phyloP scores from a whole-genome alignment of 2,888 invertebrate species.

The Eudemis profundana region DNA sequence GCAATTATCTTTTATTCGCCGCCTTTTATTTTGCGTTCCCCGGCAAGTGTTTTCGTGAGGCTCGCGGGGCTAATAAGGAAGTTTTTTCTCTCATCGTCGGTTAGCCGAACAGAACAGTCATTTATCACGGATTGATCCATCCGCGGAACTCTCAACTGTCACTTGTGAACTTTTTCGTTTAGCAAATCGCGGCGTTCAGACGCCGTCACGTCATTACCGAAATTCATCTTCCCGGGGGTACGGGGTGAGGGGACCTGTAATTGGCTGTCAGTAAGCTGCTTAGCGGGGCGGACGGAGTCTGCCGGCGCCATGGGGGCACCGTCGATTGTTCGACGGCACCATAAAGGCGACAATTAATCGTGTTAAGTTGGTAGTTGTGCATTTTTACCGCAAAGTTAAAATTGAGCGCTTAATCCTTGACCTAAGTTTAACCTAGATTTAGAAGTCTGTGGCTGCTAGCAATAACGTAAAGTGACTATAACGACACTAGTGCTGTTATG shows the following conservation, averaged over 20 bases:
- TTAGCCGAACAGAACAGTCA: conserved; percentile 61
- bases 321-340: conserved; percentile 41
- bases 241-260: conserved; percentile 54
- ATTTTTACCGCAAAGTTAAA: too few relatives aligned
- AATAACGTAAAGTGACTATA: too few relatives aligned
- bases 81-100: conserved; percentile 35
- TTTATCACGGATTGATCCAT: conserved; percentile 76
- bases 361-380: too few relatives aligned
- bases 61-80: conserved; percentile 42
- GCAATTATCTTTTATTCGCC: conserved; percentile 39
- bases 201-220: conserved; percentile 58
- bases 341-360: conserved; percentile 45
- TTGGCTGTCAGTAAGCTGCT: conserved; percentile 65
- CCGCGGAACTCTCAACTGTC: conserved; percentile 65
- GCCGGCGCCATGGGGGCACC: conserved; percentile 28
- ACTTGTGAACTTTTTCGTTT: conserved; percentile 72
- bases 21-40: conserved; percentile 34
- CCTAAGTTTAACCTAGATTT: too few relatives aligned
- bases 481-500: too few relatives aligned
- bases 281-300: conserved; percentile 51
- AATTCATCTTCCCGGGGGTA: conserved; percentile 54
- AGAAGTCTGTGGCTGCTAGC: too few relatives aligned
- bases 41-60: conserved; percentile 34
- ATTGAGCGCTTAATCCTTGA: too few relatives aligned
- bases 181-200: conserved; percentile 58